Evolutionary conservation across 2,888 invertebrate species (phyloP).

Genomic region (Drosophila neotestacea): DNA sequence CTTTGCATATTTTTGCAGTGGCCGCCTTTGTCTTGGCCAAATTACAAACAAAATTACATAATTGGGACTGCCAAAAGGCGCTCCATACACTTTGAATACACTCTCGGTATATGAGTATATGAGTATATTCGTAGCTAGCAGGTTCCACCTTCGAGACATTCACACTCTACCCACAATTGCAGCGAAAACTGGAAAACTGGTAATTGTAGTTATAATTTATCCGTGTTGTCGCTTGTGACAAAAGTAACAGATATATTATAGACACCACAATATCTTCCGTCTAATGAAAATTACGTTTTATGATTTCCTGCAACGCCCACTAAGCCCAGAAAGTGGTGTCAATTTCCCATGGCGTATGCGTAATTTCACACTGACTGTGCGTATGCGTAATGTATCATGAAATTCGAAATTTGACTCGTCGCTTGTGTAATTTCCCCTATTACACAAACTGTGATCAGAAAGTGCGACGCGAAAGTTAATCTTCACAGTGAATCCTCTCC

Average conservation of each 20-base stretch:
- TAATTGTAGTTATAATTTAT: slow-evolving; percentile 58
- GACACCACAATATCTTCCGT: slow-evolving; percentile 62
- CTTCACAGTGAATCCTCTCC: slow-evolving; percentile 21
- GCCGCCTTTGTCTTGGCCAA: slow-evolving; percentile 41
- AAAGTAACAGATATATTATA: slow-evolving; percentile 57
- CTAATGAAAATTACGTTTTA: slow-evolving; percentile 72
- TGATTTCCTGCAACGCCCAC: slow-evolving; percentile 75
- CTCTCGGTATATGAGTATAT: not conserved
- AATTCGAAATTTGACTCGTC: slow-evolving; percentile 47
- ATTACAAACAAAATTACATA: slow-evolving; percentile 63
- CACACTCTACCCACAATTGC: slow-evolving; percentile 71
- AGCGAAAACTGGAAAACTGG: slow-evolving; percentile 50
- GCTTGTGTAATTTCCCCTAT: slow-evolving; percentile 57
- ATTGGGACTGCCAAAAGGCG: slow-evolving; percentile 41
- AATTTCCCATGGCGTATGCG: slow-evolving; percentile 62
- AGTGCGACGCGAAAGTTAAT: slow-evolving; percentile 37
- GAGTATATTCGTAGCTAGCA: slow-evolving; percentile 18
- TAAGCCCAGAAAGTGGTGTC: slow-evolving; percentile 41
- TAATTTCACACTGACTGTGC: slow-evolving; percentile 55
- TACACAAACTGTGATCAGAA: slow-evolving; percentile 25
- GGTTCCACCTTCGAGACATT: slow-evolving; percentile 61
- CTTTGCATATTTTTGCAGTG: slow-evolving; percentile 27
- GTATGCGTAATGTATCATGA: slow-evolving; percentile 65
- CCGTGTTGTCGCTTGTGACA: slow-evolving; percentile 51
- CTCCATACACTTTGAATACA: slow-evolving; percentile 20